These are phyloP conservation scores for Castor canadensis DNA, from an alignment of 2,113 vertebrate genomes.

Conservation along the genomic window DNA sequence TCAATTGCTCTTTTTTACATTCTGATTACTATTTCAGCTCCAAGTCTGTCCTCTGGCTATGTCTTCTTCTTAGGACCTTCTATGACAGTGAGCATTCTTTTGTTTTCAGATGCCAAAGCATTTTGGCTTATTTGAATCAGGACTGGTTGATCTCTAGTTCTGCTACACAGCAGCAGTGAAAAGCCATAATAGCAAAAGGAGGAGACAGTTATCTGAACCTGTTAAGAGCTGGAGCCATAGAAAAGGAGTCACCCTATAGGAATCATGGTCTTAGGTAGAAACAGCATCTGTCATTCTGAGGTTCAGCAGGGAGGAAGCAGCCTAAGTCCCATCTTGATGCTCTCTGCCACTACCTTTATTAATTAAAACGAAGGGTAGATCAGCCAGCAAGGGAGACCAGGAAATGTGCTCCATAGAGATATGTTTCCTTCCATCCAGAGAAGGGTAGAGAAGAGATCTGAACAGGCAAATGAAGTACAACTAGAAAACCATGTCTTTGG, in stretches of 20 bases:
- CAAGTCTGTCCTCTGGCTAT: neutral
- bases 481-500: neutral
- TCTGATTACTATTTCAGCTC: neutral
- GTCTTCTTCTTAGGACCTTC: neutral
- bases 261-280: neutral
- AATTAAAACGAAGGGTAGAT: neutral
- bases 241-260: neutral
- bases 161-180: neutral
- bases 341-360: neutral
- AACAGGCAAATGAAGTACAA: constrained; percentile 19
- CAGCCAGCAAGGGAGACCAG: neutral
- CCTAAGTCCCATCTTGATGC: neutral
- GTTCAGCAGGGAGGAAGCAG: neutral
- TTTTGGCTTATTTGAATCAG: neutral
- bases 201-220: neutral
- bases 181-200: neutral
- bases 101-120: neutral
- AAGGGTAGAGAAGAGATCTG: neutral
- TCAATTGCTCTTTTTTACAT: constrained; percentile 35
- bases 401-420: neutral
- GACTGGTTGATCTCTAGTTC: neutral
- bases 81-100: neutral
- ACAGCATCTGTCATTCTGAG: neutral
- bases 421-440: neutral
- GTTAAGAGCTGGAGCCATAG: neutral